These are phyloP conservation scores for Diloba caeruleocephala DNA, from an alignment of 2,888 invertebrate genomes.

Conservation along the genomic window DNA sequence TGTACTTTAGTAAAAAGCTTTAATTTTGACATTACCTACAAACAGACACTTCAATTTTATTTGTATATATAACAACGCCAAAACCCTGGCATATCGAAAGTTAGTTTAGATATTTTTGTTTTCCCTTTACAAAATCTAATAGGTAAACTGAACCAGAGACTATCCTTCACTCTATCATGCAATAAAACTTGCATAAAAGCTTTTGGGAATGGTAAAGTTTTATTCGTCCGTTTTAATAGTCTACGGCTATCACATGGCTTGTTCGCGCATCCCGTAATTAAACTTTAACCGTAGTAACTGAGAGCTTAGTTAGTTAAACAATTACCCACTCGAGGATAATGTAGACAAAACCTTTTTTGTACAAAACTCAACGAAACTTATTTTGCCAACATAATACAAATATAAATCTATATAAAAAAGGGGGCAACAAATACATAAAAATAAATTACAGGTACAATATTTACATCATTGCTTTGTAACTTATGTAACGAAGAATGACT, in stretches of 20 bases:
- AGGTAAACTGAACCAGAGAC: not conserved
- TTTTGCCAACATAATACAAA: too few relatives aligned
- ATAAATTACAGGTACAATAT: too few relatives aligned
- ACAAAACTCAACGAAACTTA: constrained; percentile 19
- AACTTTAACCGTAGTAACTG: constrained; percentile 39
- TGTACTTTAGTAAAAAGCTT: too few relatives aligned
- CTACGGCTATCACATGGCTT: constrained; percentile 29
- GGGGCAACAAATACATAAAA: too few relatives aligned
- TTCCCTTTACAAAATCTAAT: not conserved
- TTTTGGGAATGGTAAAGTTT: constrained; percentile 42
- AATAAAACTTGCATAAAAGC: constrained; percentile 28
- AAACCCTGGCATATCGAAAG: too few relatives aligned
- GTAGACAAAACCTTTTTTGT: constrained; percentile 19
- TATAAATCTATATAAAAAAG: too few relatives aligned
- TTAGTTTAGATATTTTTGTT: too few relatives aligned
- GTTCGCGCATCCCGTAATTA: constrained; percentile 39
- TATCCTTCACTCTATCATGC: constrained; percentile 2
- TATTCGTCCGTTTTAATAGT: constrained; percentile 38
- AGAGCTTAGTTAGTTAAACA: constrained; percentile 47
- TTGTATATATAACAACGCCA: too few relatives aligned
- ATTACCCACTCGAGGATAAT: constrained; percentile 32
- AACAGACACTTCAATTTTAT: too few relatives aligned
- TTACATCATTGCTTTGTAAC: too few relatives aligned
- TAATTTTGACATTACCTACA: too few relatives aligned
- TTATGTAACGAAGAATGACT: too few relatives aligned